phyloP scores from a whole-genome alignment of 2,113 vertebrate genomes.

The Alethe diademata region DNA sequence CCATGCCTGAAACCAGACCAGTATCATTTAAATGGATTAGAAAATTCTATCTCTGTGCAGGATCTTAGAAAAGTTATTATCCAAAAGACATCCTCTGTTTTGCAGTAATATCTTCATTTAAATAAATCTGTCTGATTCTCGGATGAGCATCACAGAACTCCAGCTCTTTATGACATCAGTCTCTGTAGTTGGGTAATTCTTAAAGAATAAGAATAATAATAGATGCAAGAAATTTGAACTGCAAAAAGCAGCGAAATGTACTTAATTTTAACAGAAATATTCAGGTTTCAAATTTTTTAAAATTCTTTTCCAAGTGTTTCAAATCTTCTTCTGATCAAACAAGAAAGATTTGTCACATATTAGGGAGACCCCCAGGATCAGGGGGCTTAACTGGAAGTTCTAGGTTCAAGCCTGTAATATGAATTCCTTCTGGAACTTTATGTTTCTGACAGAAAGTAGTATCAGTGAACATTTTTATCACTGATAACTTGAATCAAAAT shows the following conservation, averaged over 20 bases:
- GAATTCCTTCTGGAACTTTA: not conserved
- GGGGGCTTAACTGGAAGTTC: not conserved
- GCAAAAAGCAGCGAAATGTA: not conserved
- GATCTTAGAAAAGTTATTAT: not conserved
- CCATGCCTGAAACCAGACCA: not conserved
- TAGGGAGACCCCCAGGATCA: not conserved
- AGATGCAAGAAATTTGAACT: not conserved
- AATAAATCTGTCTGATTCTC: constrained; percentile 16
- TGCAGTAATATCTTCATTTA: not conserved
- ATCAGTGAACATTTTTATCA: not conserved
- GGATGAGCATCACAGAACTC: not conserved
- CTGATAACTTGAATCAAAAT: not conserved
- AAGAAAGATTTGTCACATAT: not conserved
- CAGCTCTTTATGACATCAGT: not conserved
- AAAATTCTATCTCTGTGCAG: not conserved
- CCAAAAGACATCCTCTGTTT: not conserved
- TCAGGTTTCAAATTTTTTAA: not conserved
- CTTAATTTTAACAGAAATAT: not conserved
- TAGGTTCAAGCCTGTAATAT: not conserved
- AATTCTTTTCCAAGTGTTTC: not conserved
- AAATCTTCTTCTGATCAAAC: not conserved
- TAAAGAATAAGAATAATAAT: not conserved
- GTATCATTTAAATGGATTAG: not conserved
- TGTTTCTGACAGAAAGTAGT: not conserved
- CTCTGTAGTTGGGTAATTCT: not conserved